Evolutionary conservation across 2,797 vertebrate species (phyloP), one percentile per base, ranked within the genome.

Genomic region (Lacerta bilineata): DNA sequence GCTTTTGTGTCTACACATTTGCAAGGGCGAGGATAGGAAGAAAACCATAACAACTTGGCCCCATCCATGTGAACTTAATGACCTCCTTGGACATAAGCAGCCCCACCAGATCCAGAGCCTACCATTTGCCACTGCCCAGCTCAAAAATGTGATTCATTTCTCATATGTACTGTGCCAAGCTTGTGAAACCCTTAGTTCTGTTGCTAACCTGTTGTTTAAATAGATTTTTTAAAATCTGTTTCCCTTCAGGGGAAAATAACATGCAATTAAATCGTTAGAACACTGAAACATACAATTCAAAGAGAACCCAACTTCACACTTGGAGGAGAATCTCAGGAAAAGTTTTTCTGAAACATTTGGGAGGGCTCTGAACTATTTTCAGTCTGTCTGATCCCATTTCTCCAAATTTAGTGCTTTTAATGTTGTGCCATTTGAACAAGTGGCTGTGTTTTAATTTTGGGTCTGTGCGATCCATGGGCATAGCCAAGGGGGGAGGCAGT

Each of bases 401-500:
- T 88, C 86, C 94, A 87, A 92, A 88, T 68, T 78, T 68, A 91
- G 94, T 86, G 92, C 86, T 83, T 87, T 88, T 92, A 87, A 88
- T 88, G 84, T 39, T 41, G 68, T 90, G 72, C 39, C 88, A 81
- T 77, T 76, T 55, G 77, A 6, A 82, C 90, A 90, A 85, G 82
- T 77, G 55, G 39, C 86, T 94, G 91, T 91, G 83, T 90, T 91
- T 95, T 92, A 91, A 90, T 94, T 94, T 94, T 87, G 94, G 75
- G 91, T 88, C 91, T 50, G 88, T 61, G 46, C 46, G 10, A 50
- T 50, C 10, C 46, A 50, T 50, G 50, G 50, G 11, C 11, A 3
- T 50, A 50, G 50, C 50, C 50, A 50, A 50, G 11, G 13, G 50
- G 50, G 50, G 3, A 50, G 50, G 50, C 50, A 50, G 50, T 50